phyloP scores from a whole-genome alignment of 2,888 invertebrate species.

The Acleris sparsana region DNA sequence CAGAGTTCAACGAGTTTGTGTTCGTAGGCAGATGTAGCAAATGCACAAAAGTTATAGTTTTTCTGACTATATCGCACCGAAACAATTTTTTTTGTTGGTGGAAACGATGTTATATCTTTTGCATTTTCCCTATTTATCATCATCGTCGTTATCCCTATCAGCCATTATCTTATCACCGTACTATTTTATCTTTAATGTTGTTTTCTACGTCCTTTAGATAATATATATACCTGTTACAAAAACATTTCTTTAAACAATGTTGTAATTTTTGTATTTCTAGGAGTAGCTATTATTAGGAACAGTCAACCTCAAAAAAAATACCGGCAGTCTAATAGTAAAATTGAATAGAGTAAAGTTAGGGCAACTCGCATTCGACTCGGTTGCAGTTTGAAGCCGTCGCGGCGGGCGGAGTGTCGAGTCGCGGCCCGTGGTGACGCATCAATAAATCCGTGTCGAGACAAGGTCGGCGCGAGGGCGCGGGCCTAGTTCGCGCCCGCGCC shows the following conservation, averaged over 20 bases:
- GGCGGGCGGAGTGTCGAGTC: slow-evolving; percentile 45
- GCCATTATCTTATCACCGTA: neutral
- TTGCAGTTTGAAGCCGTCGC: slow-evolving; percentile 29
- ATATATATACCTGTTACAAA: neutral
- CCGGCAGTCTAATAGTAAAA: neutral
- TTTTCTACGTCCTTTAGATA: neutral
- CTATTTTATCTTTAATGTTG: neutral
- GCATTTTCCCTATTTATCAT: neutral
- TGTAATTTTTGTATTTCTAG: too few species aligned
- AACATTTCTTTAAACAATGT: too few species aligned
- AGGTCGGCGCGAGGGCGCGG: slow-evolving; percentile 79
- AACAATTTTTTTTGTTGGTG: too few species aligned
- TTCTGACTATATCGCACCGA: too few species aligned
- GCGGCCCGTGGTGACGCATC: slow-evolving; percentile 71
- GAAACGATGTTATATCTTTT: too few species aligned
- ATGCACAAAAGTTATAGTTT: too few species aligned
- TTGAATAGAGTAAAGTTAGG: neutral
- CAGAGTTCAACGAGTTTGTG: slow-evolving; percentile 6
- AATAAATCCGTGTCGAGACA: slow-evolving; percentile 80
- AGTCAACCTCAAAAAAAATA: neutral
- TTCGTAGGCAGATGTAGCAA: too few species aligned
- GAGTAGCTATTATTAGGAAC: too few species aligned
- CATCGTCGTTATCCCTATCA: neutral
- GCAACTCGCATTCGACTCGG: slow-evolving; percentile 51
- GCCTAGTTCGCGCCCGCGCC: slow-evolving; percentile 61